A percentile compares a stretch with the other conserved stretches of the same genome.
phyloP scores from a whole-genome alignment of 2,113 vertebrate genomes.

The Aptenodytes forsteri region DNA sequence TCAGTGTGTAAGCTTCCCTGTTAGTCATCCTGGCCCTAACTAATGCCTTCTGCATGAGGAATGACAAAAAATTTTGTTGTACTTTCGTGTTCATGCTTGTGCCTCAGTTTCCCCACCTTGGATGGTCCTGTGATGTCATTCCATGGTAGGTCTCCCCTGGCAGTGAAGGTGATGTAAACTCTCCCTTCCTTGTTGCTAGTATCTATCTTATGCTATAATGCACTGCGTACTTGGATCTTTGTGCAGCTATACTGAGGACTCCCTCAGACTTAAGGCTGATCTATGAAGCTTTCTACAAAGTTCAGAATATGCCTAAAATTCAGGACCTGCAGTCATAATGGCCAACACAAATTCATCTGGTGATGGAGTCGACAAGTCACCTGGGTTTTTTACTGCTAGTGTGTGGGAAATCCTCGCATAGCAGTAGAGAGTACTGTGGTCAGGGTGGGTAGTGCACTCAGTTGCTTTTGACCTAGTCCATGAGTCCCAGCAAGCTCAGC shows the following conservation, averaged over 20 bases:
- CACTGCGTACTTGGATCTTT: not conserved
- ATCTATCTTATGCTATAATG: not conserved
- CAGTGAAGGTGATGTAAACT: not conserved
- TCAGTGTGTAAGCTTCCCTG: not conserved
- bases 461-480: not conserved
- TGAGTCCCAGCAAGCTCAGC: not conserved
- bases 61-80: not conserved
- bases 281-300: rapidly evolving
- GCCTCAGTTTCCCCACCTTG: not conserved
- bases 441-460: not conserved
- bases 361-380: rapidly evolving
- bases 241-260: not conserved
- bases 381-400: not conserved
- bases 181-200: not conserved
- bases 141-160: not conserved
- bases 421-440: not conserved
- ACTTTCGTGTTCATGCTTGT: not conserved
- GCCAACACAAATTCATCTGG: not conserved
- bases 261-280: not conserved
- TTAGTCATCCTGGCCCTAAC: not conserved
- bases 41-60: not conserved
- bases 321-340: not conserved
- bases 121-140: not conserved
- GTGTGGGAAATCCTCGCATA: rapidly evolving
- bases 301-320: not conserved